Conservation (phyloP, 2,113 vertebrate genomes). For the Porphyrio hochstetteri region DNA sequence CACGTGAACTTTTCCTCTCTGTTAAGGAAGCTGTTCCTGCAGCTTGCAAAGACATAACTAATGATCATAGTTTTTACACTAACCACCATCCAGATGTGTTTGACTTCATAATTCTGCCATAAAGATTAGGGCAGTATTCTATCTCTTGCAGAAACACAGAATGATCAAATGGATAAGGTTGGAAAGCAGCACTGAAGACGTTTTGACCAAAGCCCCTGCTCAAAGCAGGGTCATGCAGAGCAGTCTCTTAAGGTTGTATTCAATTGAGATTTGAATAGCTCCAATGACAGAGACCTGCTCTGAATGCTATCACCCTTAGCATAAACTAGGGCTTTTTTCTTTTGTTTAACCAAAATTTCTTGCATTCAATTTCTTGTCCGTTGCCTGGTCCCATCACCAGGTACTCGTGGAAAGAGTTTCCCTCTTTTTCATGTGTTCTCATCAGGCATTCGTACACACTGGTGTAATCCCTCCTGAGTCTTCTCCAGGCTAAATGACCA, state of each 20-base stretch:
- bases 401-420: not conserved
- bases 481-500: not conserved
- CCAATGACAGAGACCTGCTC: not conserved
- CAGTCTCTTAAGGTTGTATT: not conserved
- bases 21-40: not conserved
- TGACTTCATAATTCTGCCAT: not conserved
- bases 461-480: not conserved
- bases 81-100: not conserved
- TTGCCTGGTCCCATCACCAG: not conserved
- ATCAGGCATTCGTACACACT: not conserved
- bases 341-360: not conserved
- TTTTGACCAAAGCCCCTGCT: not conserved
- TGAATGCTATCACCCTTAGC: not conserved
- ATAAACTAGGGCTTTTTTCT: not conserved
- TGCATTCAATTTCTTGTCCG: not conserved
- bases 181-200: not conserved
- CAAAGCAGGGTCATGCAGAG: not conserved
- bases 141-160: not conserved
- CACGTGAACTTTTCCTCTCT: fast-evolving
- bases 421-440: not conserved
- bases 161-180: not conserved
- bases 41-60: not conserved
- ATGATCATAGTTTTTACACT: not conserved
- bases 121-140: not conserved
- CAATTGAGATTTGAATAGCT: not conserved